Percentiles rank a stretch among this genome's conserved stretches.
Evolutionary conservation across 1,140 invertebrate genomes (phyloP).

Genomic region (Teleogryllus occipitalis): DNA sequence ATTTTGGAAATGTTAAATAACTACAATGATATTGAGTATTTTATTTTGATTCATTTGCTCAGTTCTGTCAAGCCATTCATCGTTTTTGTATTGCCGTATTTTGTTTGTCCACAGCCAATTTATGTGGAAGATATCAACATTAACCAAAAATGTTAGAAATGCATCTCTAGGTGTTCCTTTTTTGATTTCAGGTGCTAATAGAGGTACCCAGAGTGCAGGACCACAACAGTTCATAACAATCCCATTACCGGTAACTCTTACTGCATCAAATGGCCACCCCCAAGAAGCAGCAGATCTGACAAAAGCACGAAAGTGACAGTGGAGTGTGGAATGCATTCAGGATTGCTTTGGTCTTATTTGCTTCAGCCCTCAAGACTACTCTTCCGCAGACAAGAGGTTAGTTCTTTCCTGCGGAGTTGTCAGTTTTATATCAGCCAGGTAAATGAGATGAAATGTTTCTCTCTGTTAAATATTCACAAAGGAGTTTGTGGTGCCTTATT

Average conservation of each 20-base stretch:
- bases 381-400: not conserved
- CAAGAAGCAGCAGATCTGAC: slow-evolving; percentile 20
- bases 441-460: not conserved
- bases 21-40: no score
- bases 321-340: not conserved
- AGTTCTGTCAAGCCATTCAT: no score
- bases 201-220: not conserved
- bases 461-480: not conserved
- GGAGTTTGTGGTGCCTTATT: not conserved
- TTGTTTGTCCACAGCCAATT: no score
- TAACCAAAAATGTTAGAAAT: no score
- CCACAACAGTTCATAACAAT: slow-evolving; percentile 20
- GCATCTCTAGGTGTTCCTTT: no score
- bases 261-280: slow-evolving; percentile 13
- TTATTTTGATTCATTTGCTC: no score
- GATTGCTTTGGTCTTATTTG: not conserved
- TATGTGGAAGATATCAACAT: no score
- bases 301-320: slow-evolving; percentile 18
- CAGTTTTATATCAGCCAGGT: not conserved
- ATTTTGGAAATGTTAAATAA: no score
- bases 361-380: not conserved
- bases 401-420: not conserved
- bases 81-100: no score
- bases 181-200: not conserved
- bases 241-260: slow-evolving; percentile 15